Evolutionary conservation across 2,797 vertebrate genomes (phyloP), one percentile per base, ranked within the genome.

Genomic region (Todus mexicanus): DNA sequence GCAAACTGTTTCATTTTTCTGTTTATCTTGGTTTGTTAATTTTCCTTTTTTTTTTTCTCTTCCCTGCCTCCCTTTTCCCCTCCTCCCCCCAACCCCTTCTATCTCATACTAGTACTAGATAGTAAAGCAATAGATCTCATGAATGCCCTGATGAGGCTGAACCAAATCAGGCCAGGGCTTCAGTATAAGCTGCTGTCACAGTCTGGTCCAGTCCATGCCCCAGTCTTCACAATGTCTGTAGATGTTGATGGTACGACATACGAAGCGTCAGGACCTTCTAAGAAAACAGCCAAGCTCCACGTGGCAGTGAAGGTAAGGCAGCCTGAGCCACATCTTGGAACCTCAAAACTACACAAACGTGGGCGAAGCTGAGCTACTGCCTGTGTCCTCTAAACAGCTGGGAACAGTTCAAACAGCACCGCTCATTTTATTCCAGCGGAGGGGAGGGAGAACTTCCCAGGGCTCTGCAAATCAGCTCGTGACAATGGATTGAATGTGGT

Each of bases 41-140:
- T 81, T 89, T 84, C 64, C 88, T 26, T 60, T 43, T 54, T 51
- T 45, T 23, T 45, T 9, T 26, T 9, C 10, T 5, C 60, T 14
- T 16, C 5, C 4, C 40, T 48, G 11, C 1, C 9, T 73, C 29
- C 87, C 26, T 64, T 10, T 47, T 85, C 90, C 56, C 43, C 74
- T 89, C 23, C 47, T 13, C 25, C 53, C 42, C 72, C 90, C 92
- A 20, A n/a, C 9, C 93, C 75, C 66, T 68, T 93, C 75, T 92
- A 91, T 96, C 78, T 82, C 71, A 84, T 96, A 98, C 89, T 95
- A 99, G 99, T 99, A 94, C 98, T 99, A 89, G 99, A 99, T 97
- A 99, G 98, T 96, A 99, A 99, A 99, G 98, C 99, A 98, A 99
- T 99, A 98, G 99, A 99, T 97, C 98, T 99, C 96, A 99, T 99